These are phyloP conservation scores for Clangula hyemalis DNA, from an alignment of 2,797 vertebrate species.

Conservation along the genomic window DNA sequence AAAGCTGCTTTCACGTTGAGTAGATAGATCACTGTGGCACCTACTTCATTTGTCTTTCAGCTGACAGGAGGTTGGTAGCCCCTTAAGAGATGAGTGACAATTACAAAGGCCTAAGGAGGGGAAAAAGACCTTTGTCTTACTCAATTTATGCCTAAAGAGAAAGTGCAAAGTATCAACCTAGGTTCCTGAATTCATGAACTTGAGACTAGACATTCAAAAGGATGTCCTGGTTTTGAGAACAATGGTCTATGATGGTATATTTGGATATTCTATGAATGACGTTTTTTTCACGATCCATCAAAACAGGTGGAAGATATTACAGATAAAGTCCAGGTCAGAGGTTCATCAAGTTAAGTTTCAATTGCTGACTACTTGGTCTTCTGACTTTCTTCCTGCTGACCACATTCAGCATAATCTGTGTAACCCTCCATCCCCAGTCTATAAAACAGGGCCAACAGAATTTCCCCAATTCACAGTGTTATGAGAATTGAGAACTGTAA, in stretches of 20 bases:
- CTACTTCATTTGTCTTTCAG: neutral
- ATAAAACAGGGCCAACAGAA: neutral
- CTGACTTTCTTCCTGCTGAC: neutral
- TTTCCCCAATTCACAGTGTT: neutral
- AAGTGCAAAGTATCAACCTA: neutral
- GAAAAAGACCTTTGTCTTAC: neutral
- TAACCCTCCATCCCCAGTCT: neutral
- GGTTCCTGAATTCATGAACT: neutral
- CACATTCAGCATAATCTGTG: neutral
- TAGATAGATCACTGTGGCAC: neutral
- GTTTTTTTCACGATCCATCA: neutral
- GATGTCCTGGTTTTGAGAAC: neutral
- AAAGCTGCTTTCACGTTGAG: neutral
- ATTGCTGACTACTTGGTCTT: neutral
- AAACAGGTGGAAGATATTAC: neutral
- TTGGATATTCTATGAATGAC: neutral
- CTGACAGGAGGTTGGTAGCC: neutral
- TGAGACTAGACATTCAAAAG: neutral
- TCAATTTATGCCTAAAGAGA: neutral
- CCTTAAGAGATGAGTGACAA: neutral
- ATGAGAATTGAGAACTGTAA: neutral
- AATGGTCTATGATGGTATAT: neutral
- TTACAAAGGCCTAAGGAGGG: neutral
- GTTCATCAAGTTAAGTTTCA: neutral
- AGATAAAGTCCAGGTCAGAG: neutral